Evolutionary conservation across 2,888 invertebrate genomes (phyloP).

Genomic region (Subacronicta megacephala): DNA sequence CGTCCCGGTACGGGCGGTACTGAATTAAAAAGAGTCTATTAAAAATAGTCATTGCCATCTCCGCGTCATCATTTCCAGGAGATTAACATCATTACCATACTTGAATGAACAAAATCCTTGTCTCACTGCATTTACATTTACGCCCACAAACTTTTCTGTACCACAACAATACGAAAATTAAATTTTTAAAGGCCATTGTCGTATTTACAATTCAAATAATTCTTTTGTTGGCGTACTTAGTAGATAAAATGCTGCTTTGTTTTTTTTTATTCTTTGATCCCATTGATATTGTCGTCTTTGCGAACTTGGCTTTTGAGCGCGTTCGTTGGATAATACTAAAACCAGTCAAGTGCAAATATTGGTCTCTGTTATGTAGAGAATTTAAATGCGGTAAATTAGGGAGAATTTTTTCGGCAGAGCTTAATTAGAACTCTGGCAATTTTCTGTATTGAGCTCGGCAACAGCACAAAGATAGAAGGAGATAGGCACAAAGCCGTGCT

Average conservation of each 20-base stretch:
- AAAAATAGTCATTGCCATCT: slow-evolving; percentile 7
- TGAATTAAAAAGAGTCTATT: slow-evolving; percentile 7
- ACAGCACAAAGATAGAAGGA: too few species aligned
- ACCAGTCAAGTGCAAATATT: slow-evolving; percentile 20
- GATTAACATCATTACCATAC: slow-evolving; percentile 29
- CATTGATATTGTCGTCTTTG: slow-evolving; percentile 53
- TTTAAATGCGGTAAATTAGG: background rate
- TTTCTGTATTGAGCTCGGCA: too few species aligned
- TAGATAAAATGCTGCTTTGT: slow-evolving; percentile 55
- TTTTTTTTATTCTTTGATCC: slow-evolving; percentile 48
- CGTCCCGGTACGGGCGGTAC: too few species aligned
- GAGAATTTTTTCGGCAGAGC: too few species aligned
- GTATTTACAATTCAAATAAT: slow-evolving; percentile 58
- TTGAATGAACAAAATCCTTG: slow-evolving; percentile 18
- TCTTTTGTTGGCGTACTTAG: slow-evolving; percentile 45
- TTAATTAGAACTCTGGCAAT: too few species aligned
- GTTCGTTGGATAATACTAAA: slow-evolving; percentile 25
- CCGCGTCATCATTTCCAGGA: slow-evolving; percentile 24
- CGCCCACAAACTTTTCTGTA: slow-evolving; percentile 29
- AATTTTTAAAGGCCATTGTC: slow-evolving; percentile 56
- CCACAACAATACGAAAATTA: slow-evolving; percentile 51
- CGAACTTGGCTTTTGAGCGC: slow-evolving; percentile 23
- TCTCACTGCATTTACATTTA: slow-evolving; percentile 35
- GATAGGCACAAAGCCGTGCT: too few species aligned
- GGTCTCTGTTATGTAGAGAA: slow-evolving; percentile 6